Evolutionary conservation across 2,888 invertebrate genomes (phyloP).

Genomic region (Eumerus sabulonum): DNA sequence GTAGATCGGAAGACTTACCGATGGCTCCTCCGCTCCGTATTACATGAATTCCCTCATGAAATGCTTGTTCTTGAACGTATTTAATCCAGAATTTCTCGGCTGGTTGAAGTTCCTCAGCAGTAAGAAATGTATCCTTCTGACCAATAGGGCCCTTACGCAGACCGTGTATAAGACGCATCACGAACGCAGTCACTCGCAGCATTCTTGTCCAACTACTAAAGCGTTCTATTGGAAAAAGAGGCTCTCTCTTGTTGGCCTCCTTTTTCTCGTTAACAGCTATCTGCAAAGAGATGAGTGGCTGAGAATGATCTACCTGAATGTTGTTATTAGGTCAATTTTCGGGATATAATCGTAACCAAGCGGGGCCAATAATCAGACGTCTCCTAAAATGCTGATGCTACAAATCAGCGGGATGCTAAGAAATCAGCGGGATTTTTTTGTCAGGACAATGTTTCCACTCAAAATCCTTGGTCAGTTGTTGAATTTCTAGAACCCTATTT

Average conservation of each 20-base stretch:
- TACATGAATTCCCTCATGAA: no score
- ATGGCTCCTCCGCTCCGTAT: no score
- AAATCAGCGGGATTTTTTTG: constrained; percentile 21
- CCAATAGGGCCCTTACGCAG: neutral
- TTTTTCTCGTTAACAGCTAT: no score
- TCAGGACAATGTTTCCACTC: neutral
- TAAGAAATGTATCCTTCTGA: neutral
- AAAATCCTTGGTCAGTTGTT: neutral
- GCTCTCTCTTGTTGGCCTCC: neutral
- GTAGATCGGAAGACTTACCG: no score
- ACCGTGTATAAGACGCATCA: constrained; percentile 6
- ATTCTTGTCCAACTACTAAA: constrained; percentile 9
- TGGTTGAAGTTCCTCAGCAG: neutral
- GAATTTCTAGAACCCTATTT: constrained; percentile 15
- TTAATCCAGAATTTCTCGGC: constrained; percentile 12
- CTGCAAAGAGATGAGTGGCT: neutral
- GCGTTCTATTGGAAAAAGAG: neutral
- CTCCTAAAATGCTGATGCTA: neutral
- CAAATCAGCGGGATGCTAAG: constrained; percentile 10
- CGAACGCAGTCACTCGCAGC: constrained; percentile 9
- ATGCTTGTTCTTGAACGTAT: constrained; percentile 4
- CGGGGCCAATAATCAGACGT: neutral
- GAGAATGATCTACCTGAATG: neutral
- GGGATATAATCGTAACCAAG: neutral
- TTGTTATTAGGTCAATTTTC: neutral